Conservation (phyloP, 2,113 vertebrate genomes). For the Micronycteris hirsuta region DNA sequence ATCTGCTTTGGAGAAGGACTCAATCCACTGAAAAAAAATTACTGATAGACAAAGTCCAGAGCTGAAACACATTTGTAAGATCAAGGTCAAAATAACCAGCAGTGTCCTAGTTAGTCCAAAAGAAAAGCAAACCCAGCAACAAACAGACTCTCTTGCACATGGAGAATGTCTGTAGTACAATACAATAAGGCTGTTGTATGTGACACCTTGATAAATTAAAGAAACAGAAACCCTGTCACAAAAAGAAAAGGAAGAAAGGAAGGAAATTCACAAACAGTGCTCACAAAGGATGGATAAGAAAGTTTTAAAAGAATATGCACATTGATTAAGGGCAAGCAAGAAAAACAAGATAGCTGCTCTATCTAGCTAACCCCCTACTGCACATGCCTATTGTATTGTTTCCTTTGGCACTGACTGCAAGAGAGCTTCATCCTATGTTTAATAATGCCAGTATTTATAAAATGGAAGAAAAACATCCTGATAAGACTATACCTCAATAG, state of each 20-base stretch:
- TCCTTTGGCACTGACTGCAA: constrained; percentile 53
- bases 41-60: neutral
- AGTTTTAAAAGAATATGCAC: constrained; percentile 54
- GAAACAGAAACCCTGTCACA: constrained; percentile 62
- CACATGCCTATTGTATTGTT: constrained; percentile 57
- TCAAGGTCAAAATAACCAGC: constrained; percentile 22
- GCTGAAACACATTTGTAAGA: constrained; percentile 20
- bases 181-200: neutral
- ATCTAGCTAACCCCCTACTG: constrained; percentile 16
- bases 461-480: constrained; percentile 67
- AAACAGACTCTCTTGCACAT: neutral
- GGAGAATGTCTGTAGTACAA: constrained; percentile 27
- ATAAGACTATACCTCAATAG: constrained; percentile 66
- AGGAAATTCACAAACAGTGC: constrained; percentile 61
- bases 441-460: constrained; percentile 69
- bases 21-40: neutral
- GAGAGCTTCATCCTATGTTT: constrained; percentile 47
- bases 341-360: constrained; percentile 65
- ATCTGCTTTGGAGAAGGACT: neutral
- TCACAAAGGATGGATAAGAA: constrained; percentile 68
- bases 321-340: constrained; percentile 66
- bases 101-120: neutral
- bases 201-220: constrained; percentile 60
- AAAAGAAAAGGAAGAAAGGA: constrained; percentile 66
- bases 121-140: constrained; percentile 29